Conservation (phyloP, 2,797 vertebrate genomes). For the Crypturellus tataupa region DNA sequence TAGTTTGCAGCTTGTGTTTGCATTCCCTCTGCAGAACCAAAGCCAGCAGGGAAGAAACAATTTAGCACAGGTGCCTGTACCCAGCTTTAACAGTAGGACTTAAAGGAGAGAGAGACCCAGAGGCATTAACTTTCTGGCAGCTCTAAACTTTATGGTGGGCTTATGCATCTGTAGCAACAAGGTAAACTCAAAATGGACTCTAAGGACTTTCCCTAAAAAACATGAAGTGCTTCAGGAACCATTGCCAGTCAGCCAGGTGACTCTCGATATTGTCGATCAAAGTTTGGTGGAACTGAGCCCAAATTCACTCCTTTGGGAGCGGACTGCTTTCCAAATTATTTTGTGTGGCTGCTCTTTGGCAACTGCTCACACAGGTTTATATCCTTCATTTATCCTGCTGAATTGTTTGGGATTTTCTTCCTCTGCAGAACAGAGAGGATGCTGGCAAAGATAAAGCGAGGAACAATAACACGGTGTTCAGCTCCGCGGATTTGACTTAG, state of each 20-base stretch:
- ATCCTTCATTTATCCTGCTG: not conserved
- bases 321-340: not conserved
- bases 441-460: not conserved
- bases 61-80: not conserved
- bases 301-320: not conserved
- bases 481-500: not conserved
- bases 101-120: rapidly evolving
- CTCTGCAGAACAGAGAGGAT: not conserved
- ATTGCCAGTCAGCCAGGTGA: not conserved
- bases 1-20: not conserved
- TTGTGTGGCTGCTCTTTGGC: not conserved
- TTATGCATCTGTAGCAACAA: not conserved
- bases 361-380: not conserved
- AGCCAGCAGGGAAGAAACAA: not conserved
- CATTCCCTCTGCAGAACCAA: not conserved
- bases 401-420: not conserved
- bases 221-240: not conserved
- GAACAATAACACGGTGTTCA: not conserved
- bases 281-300: not conserved
- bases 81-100: not conserved
- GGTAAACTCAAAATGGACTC: not conserved
- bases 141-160: rapidly evolving
- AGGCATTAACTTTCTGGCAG: not conserved
- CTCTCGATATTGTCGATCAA: not conserved
- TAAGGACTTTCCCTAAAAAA: not conserved